A percentile compares a stretch with the other conserved stretches of the same genome.
These are phyloP conservation scores for Parapsyche elsis DNA, from an alignment of 1,140 invertebrate species.

Conservation along the genomic window DNA sequence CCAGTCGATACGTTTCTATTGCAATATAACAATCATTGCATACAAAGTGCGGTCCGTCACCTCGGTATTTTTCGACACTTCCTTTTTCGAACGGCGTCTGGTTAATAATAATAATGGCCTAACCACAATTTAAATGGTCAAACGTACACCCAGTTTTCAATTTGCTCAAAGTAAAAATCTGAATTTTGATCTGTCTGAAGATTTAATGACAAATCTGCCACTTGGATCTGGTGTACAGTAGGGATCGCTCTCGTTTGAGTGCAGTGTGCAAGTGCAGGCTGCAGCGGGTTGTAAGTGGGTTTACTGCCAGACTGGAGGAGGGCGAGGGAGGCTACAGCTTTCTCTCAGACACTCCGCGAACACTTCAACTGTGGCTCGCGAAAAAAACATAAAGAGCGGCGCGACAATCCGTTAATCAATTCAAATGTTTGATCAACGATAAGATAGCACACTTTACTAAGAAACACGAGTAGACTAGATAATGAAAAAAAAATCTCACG, in stretches of 20 bases:
- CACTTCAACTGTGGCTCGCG: slow-evolving; percentile 21
- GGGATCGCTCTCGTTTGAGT: not conserved
- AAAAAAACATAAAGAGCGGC: no score
- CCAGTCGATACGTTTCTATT: no score
- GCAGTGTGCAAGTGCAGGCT: slow-evolving; percentile 37
- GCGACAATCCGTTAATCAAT: not conserved
- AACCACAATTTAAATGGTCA: no score
- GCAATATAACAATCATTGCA: no score
- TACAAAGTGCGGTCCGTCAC: no score
- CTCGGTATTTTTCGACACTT: no score
- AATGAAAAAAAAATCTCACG: not conserved
- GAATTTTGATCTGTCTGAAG: no score
- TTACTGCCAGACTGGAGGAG: slow-evolving; percentile 14
- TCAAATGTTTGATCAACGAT: not conserved
- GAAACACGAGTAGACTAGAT: not conserved
- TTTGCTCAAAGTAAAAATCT: no score
- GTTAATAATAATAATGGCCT: no score
- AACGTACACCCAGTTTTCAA: no score
- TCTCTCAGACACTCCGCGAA: not conserved
- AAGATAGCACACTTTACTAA: not conserved
- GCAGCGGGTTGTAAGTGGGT: slow-evolving; percentile 43
- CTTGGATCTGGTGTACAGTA: not conserved
- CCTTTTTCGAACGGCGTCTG: no score
- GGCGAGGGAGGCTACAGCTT: slow-evolving; percentile 12
- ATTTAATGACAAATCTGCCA: not conserved